These are phyloP conservation scores for Fistularia commersonii DNA, from an alignment of 2,797 vertebrate genomes.

Conservation along the genomic window DNA sequence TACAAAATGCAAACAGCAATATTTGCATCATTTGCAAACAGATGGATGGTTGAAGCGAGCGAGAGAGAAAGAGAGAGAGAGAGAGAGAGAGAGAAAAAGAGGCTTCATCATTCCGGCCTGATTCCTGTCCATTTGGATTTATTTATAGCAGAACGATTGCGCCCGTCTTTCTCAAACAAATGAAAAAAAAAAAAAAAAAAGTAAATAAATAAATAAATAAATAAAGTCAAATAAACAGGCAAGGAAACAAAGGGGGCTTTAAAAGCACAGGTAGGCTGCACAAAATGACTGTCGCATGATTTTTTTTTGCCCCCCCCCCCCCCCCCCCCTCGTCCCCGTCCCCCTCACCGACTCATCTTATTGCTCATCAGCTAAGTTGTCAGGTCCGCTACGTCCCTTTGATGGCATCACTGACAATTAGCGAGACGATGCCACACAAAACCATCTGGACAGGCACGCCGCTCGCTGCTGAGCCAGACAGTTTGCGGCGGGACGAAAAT, in stretches of 20 bases:
- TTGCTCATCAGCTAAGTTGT: conserved; percentile 80
- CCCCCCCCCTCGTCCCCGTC: conserved; percentile 41
- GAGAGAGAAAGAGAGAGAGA: too few species aligned
- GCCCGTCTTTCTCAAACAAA: too few species aligned
- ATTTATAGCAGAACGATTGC: too few species aligned
- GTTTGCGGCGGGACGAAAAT: conserved; percentile 77
- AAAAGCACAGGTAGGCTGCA: conserved; percentile 59
- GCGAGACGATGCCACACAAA: conserved; percentile 81
- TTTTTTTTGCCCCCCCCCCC: conserved; percentile 57
- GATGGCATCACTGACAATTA: conserved; percentile 85
- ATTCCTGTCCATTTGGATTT: too few species aligned
- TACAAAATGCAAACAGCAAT: too few species aligned
- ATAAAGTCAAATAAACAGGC: too few species aligned
- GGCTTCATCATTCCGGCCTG: too few species aligned
- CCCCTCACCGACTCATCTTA: conserved; percentile 72
- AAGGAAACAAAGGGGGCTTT: conserved; percentile 48
- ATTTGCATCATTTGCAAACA: too few species aligned
- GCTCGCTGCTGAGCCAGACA: conserved; percentile 76
- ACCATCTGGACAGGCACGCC: conserved; percentile 81
- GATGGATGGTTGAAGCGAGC: too few species aligned
- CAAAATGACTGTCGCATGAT: conserved; percentile 67
- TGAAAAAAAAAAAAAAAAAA: too few species aligned
- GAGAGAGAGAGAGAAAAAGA: too few species aligned
- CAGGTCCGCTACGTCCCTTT: conserved; percentile 79
- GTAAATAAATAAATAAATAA: too few species aligned